Evolutionary conservation across 2,888 invertebrate genomes (phyloP).

Genomic region (Hetaerina titia): DNA sequence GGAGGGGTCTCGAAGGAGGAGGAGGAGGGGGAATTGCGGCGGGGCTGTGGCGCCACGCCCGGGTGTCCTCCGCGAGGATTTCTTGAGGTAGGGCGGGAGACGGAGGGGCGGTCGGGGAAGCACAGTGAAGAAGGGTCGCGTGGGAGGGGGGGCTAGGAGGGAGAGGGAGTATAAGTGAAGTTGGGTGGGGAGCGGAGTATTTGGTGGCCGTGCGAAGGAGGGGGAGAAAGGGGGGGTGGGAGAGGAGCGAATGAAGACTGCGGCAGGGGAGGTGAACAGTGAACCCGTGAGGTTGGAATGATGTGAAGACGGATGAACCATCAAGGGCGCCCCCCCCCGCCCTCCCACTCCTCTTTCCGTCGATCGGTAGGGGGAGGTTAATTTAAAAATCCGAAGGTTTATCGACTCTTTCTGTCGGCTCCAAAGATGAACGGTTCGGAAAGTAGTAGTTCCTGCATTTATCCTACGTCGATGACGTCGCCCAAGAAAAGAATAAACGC

Average conservation of each 20-base stretch:
- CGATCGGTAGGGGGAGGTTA: too few species aligned
- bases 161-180: neutral
- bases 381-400: too few species aligned
- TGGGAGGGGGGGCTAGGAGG: neutral
- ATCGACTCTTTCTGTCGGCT: too few species aligned
- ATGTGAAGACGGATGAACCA: neutral
- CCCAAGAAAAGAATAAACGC: too few species aligned
- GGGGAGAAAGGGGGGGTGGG: neutral
- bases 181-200: neutral
- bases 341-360: neutral
- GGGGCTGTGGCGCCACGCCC: conserved; percentile 23
- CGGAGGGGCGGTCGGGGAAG: neutral
- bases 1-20: neutral
- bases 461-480: too few species aligned
- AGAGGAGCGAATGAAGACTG: neutral
- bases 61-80: conserved; percentile 33
- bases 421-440: too few species aligned
- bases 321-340: neutral
- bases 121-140: neutral
- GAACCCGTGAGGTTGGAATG: neutral
- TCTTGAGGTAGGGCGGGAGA: conserved; percentile 59
- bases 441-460: too few species aligned
- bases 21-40: neutral
- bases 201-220: neutral
- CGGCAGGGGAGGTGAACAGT: neutral